Base-by-base conservation (phyloP, 2,113 vertebrate genomes). In the Ochotona princeps region DNA sequence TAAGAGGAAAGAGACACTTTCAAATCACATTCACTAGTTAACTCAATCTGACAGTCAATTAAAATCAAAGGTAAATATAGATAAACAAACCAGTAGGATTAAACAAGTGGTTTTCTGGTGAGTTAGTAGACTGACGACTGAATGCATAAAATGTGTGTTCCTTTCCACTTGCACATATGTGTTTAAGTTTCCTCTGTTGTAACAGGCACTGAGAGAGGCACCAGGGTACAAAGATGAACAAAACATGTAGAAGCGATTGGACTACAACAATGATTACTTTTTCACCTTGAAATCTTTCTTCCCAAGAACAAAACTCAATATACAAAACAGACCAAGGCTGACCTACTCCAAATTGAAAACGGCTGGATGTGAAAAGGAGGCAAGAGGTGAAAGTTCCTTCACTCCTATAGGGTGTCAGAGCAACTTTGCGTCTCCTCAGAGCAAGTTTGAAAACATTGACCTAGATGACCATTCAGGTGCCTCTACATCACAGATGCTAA, bases 301-400 rank as follows among this genome's bases (percentile, higher is more conserved):
- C 14, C 49, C 79, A 89, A 90, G 35, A 84, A 73, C 73, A 35
- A 72, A 95, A 8, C 9, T 2, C 47, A 87, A 67, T 65, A 89
- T 38, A 20, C 26, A 92, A 90, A 87, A 85, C 13, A 51, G 17
- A 73, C 83, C 66, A 75, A 60, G 67, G 69, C n/a, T 82, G 20
- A 88, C n/a, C 79, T 91, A 7, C 57, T 91, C 69, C 76, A 65
- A 49, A 79, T 13, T 44, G 70, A 78, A 92, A n/a, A 8, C 12
- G 35, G 13, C 73, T 79, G 18, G 25, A 2, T 47, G 21, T 67
- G 26, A 49, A 32, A 13, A 12, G 2, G 17, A 11, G 49, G 15
- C 0, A 8, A 38, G 8, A 10, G 3, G 8, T 26, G 38, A 28
- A 38, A 2, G 18, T 14, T 13, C 8, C 25, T 38, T 65, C 63